These are phyloP conservation scores for Idaea aversata DNA, from an alignment of 2,888 invertebrate genomes.

Conservation along the genomic window DNA sequence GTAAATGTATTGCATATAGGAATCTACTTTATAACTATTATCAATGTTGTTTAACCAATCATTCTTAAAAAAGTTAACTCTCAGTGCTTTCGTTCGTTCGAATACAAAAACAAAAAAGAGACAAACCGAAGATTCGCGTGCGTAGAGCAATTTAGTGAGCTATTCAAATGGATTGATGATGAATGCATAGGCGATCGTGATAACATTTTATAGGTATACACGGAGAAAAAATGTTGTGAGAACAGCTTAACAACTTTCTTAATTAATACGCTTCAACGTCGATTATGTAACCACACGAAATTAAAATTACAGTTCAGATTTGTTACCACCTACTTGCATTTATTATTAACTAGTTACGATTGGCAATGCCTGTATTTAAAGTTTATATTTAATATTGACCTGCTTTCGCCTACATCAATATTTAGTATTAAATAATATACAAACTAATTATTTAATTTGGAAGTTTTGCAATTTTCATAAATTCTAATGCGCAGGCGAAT, in stretches of 20 bases:
- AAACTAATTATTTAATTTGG: background rate
- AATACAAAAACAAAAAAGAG: constrained; percentile 43
- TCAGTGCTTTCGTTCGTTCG: constrained; percentile 23
- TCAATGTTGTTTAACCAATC: background rate
- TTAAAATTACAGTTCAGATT: background rate
- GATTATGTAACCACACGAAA: constrained; percentile 8
- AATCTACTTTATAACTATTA: background rate
- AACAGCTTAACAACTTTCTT: constrained; percentile 18
- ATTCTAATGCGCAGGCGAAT: no score
- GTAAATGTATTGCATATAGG: no score
- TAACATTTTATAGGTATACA: constrained; percentile 12
- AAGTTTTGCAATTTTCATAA: no score
- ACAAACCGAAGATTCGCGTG: constrained; percentile 58
- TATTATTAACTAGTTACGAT: background rate
- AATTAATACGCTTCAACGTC: constrained; percentile 10
- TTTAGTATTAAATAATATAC: background rate
- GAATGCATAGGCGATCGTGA: constrained; percentile 40
- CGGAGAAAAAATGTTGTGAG: constrained; percentile 17
- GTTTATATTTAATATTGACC: background rate
- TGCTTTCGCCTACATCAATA: background rate
- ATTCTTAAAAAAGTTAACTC: constrained; percentile 16
- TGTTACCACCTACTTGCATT: background rate
- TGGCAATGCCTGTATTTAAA: background rate
- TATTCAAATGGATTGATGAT: constrained; percentile 54
- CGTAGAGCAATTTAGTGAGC: constrained; percentile 51